Evolutionary conservation across 2,113 vertebrate species (phyloP).

Genomic region (Centropristis striata): DNA sequence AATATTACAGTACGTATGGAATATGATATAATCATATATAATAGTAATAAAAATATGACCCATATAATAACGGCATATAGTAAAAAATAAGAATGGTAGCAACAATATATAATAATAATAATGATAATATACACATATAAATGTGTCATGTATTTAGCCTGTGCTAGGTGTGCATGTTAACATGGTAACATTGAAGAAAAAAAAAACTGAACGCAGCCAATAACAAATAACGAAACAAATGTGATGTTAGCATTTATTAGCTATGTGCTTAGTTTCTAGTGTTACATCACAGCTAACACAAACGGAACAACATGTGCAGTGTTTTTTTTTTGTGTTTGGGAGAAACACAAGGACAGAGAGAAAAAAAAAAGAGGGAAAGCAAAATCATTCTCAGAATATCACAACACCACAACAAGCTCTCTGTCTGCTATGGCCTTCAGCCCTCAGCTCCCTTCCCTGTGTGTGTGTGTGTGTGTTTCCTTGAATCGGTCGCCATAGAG

Average conservation of each 20-base stretch:
- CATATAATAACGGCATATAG: no score
- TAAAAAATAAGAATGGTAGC: no score
- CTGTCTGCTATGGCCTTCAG: constrained; percentile 60
- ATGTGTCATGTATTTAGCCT: no score
- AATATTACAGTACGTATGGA: no score
- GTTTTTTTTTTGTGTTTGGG: constrained; percentile 37
- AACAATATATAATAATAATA: no score
- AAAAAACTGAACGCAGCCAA: no score
- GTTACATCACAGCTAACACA: constrained; percentile 9
- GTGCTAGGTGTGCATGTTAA: not conserved
- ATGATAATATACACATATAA: no score
- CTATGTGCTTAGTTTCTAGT: constrained; percentile 5
- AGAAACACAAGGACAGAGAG: constrained; percentile 39
- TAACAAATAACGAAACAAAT: not conserved
- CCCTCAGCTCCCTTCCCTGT: constrained; percentile 28
- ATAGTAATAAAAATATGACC: no score
- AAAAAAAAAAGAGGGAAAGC: constrained; percentile 25
- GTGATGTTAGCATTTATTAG: constrained; percentile 12
- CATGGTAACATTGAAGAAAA: not conserved
- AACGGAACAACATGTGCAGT: constrained; percentile 23
- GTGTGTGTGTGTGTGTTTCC: constrained; percentile 17
- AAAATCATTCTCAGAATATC: constrained; percentile 69
- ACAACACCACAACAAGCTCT: constrained; percentile 49
- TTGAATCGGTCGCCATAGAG: constrained; percentile 38
- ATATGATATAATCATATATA: no score